Evolutionary conservation across 2,888 invertebrate genomes (phyloP).

Genomic region (Cantharis rustica): DNA sequence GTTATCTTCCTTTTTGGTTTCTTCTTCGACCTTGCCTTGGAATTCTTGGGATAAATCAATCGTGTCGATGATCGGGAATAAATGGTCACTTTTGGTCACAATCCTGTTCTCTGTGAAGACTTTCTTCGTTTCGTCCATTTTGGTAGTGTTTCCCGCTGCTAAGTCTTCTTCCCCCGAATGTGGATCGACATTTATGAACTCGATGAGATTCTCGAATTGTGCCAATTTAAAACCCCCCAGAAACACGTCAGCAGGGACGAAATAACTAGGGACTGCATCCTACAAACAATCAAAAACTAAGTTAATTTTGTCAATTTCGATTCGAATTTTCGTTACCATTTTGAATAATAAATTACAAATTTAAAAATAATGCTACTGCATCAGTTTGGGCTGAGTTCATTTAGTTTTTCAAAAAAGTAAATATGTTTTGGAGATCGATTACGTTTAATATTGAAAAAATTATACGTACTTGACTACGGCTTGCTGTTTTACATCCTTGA

Average conservation of each 20-base stretch:
- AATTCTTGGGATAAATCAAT: neutral
- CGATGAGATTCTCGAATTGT: slow-evolving; percentile 1
- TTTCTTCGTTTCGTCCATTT: neutral
- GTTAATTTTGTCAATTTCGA: neutral
- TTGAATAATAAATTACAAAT: neutral
- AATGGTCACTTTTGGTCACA: neutral
- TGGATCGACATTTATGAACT: slow-evolving; percentile 5
- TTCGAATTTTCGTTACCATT: neutral
- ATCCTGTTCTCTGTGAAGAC: neutral
- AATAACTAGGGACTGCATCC: neutral
- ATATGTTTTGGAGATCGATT: neutral
- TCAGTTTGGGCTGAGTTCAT: neutral
- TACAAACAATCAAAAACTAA: neutral
- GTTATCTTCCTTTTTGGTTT: slow-evolving; percentile 12
- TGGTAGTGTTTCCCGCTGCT: neutral
- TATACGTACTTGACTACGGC: neutral
- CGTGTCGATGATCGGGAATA: neutral
- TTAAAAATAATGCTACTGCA: neutral
- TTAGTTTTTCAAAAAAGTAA: neutral
- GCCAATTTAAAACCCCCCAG: neutral
- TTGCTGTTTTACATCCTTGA: neutral
- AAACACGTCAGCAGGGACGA: neutral
- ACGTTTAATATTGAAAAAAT: neutral
- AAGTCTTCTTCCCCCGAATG: neutral
- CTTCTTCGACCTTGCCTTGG: neutral